Base-by-base conservation (phyloP, 1,140 invertebrate species). In the Lepidotrigona ventralis region DNA sequence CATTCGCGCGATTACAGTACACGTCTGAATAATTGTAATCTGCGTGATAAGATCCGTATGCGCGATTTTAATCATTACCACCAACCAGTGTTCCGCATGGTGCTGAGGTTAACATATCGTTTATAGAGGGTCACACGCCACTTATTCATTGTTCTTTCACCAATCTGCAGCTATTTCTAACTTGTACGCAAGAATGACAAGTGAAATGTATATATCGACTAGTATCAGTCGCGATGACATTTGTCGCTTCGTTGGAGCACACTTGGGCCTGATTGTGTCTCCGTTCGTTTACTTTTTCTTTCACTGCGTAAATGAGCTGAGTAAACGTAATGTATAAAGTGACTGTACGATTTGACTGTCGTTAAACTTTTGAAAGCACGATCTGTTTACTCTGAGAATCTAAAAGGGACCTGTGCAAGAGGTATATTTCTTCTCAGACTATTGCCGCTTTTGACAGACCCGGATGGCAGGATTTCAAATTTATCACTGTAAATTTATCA, bases 141-240 rank as follows among this genome's bases (percentile, higher is more conserved):
- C 80, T 87, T 83, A 83, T 85, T 73, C 71, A 63, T 51, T 83
- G 21, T 53, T 60, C 63, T 75, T 82, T 85, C 66, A 85, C 86
- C 73, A 88, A 80, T 85, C 87, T 93, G 93, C 93, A 93, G 93
- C 86, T 94, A 93, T 94, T 93, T 94, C 93, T 93, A 94, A 93
- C 79, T 78, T 71, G n/a, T 69, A 53, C 46, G 54, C 56, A 64
- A 72, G 39, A 79, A 29, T n/a, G 56, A 77, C 56, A 53, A 85
- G 66, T 29, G 69, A 79, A 29, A 73, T 46, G n/a, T 33, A 33
- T 33, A 33, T 23, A 80, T 68, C 58, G 63, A 56, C 23, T 21
- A 60, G 23, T 6, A 33, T 33, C 39, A 64, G n/a, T 53, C 17
- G 6, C 54, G 26, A 17, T 23, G 63, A 12, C n/a, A 6, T 63